Conservation (phyloP, 2,888 invertebrate species). For the Heliconius cydno region DNA sequence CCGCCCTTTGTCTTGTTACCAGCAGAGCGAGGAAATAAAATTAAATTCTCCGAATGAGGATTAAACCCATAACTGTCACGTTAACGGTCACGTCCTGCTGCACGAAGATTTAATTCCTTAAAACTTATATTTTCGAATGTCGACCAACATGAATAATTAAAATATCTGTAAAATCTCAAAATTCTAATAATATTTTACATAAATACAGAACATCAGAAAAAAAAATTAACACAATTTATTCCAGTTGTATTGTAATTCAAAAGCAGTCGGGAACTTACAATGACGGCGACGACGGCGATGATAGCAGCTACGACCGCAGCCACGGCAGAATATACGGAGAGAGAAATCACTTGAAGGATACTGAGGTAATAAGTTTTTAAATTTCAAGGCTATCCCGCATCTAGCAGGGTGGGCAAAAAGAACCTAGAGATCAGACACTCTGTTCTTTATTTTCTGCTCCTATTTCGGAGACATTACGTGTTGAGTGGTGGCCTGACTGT, state of each 20-base stretch:
- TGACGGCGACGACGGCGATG: conserved; percentile 57
- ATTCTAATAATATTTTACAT: not conserved
- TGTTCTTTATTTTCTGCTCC: not conserved
- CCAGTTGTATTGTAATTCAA: conserved; percentile 73
- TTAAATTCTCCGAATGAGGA: no score
- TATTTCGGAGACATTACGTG: no score
- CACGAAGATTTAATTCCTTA: no score
- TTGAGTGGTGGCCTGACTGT: no score
- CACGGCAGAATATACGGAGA: conserved; percentile 48
- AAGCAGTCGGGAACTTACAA: conserved; percentile 68
- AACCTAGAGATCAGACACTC: not conserved
- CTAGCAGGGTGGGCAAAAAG: not conserved
- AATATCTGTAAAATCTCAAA: no score
- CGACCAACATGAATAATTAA: no score
- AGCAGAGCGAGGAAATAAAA: no score
- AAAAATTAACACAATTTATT: conserved; percentile 21
- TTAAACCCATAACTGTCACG: no score
- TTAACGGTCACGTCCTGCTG: no score
- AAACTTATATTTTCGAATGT: no score
- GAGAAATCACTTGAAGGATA: conserved; percentile 45
- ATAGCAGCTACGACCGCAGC: conserved; percentile 43
- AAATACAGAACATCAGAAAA: not conserved
- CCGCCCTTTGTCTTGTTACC: no score
- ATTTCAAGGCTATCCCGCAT: not conserved
- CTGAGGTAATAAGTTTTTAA: conserved; percentile 50